phyloP scores from a whole-genome alignment of 2,113 vertebrate genomes.

The Heterocephalus glaber region DNA sequence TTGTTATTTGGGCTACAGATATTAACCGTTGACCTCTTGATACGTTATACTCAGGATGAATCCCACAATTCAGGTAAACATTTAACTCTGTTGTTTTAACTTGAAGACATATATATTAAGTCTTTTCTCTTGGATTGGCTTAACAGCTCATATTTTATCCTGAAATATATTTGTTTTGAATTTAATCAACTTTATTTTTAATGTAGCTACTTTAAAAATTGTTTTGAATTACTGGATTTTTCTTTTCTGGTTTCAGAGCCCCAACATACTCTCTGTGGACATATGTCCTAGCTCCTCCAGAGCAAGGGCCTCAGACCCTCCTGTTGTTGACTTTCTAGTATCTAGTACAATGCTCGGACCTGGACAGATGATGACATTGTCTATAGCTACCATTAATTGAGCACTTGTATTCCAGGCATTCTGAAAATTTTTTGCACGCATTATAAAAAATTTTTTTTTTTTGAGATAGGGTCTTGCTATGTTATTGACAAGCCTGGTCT shows the following conservation, averaged over 20 bases:
- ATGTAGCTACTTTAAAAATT: not conserved
- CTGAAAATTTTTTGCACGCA: not conserved
- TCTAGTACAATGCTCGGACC: not conserved
- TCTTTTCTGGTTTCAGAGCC: not conserved
- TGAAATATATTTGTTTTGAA: slow-evolving; percentile 36
- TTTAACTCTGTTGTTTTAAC: slow-evolving; percentile 41
- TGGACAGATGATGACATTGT: not conserved
- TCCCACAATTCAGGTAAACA: not conserved
- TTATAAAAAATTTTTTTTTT: not conserved
- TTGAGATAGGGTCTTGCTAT: not conserved
- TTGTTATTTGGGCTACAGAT: slow-evolving; percentile 42
- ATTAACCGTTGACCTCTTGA: not conserved
- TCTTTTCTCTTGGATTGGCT: not conserved
- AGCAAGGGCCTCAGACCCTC: not conserved
- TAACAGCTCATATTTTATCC: slow-evolving; percentile 19
- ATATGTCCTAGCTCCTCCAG: not conserved
- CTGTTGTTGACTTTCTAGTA: not conserved
- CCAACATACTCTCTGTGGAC: not conserved
- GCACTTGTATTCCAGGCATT: not conserved
- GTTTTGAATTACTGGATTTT: slow-evolving; percentile 35
- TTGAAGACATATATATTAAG: not conserved
- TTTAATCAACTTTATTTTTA: slow-evolving; percentile 54
- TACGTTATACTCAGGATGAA: slow-evolving; percentile 16
- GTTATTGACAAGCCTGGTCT: not conserved
- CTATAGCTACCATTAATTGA: not conserved